Conservation (phyloP, 2,797 vertebrate species). For the Triplophysa yarkandensis region DNA sequence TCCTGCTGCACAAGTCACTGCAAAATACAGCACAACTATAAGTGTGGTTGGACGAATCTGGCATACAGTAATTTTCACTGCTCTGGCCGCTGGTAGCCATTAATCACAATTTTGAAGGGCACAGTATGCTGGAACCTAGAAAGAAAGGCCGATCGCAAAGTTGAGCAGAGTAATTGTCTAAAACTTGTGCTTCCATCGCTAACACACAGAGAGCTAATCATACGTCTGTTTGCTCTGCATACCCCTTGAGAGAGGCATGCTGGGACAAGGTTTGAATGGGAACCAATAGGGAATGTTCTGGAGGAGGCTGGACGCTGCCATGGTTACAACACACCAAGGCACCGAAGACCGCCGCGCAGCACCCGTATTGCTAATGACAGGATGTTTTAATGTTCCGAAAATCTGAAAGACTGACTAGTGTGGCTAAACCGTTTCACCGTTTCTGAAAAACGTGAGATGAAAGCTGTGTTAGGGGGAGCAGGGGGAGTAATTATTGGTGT, state of each 20-base stretch:
- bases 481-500: slow-evolving; percentile 48
- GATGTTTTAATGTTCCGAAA: slow-evolving; percentile 7
- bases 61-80: slow-evolving; percentile 46
- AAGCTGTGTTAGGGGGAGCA: background rate
- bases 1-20: slow-evolving; percentile 16
- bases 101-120: slow-evolving; percentile 46
- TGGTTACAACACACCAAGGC: slow-evolving; percentile 47
- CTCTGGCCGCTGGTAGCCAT: slow-evolving; percentile 39
- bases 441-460: background rate
- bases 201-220: slow-evolving; percentile 51
- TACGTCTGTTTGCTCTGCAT: slow-evolving; percentile 39
- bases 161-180: slow-evolving; percentile 43
- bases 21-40: slow-evolving; percentile 51
- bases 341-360: slow-evolving; percentile 1
- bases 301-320: slow-evolving; percentile 38
- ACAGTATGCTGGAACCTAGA: slow-evolving; percentile 10
- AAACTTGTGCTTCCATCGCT: slow-evolving; percentile 43
- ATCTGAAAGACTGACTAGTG: slow-evolving; percentile 14
- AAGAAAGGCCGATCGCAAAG: slow-evolving; percentile 29
- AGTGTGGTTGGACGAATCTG: slow-evolving; percentile 41
- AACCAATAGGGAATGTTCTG: slow-evolving; percentile 42
- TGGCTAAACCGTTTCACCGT: slow-evolving; percentile 27
- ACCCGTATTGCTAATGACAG: slow-evolving; percentile 22
- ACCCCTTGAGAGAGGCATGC: slow-evolving; percentile 52
- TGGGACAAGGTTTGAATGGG: slow-evolving; percentile 47